Evolutionary conservation across 2,888 invertebrate genomes (phyloP).

Genomic region (Eumerus sabulonum): DNA sequence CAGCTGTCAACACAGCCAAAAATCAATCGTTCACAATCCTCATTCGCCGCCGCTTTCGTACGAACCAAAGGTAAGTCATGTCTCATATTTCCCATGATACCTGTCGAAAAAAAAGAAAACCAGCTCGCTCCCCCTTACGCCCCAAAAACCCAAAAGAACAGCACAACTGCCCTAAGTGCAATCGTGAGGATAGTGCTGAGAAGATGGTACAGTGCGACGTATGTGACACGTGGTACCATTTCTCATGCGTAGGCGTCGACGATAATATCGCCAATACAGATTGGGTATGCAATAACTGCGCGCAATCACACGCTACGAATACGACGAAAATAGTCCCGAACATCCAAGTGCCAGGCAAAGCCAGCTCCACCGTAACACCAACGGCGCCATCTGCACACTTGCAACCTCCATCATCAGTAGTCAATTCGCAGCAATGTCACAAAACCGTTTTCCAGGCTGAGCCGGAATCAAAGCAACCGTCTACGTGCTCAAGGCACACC

Average conservation of each 20-base stretch:
- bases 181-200: conserved; percentile 3
- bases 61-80: not conserved
- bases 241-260: conserved; percentile 1
- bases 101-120: not conserved
- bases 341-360: not conserved
- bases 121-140: not conserved
- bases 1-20: not conserved
- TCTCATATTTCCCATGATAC: not conserved
- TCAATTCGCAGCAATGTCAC: not conserved
- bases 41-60: not conserved
- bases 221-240: conserved; percentile 18
- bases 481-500: conserved; percentile 2
- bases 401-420: not conserved
- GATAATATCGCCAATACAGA: conserved; percentile 8
- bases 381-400: not conserved
- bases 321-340: not conserved
- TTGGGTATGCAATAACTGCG: conserved; percentile 10
- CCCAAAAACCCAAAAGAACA: not conserved
- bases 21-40: not conserved
- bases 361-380: conserved; percentile 1
- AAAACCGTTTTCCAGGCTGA: not conserved
- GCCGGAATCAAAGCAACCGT: not conserved
- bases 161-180: conserved; percentile 8
- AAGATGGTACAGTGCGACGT: conserved; percentile 15
- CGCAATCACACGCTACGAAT: not conserved